A percentile compares a stretch with the other conserved stretches of the same genome.
Evolutionary conservation across 30 jellyfish, hydroid and myxozoan genomes (phyloP).

Genomic region (Aurelia sp.): DNA sequence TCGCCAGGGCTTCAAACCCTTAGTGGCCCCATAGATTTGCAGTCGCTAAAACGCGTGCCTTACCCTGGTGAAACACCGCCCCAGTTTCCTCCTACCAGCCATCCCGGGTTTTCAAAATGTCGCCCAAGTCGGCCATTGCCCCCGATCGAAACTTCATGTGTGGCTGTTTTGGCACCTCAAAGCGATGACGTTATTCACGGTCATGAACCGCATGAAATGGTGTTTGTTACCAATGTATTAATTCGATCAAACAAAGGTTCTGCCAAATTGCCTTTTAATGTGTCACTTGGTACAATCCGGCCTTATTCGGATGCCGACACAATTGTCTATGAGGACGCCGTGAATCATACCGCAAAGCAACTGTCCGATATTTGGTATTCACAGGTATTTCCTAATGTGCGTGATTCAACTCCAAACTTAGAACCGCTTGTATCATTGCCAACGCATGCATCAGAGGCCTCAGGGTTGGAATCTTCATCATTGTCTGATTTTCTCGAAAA

Average conservation of each 20-base stretch:
- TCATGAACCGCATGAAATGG: background rate
- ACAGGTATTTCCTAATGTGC: background rate
- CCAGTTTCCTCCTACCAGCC: background rate
- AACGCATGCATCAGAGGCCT: too few relatives aligned
- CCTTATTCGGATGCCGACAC: background rate
- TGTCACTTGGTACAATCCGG: background rate
- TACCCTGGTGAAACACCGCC: too few relatives aligned
- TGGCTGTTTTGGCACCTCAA: background rate
- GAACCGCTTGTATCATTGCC: too few relatives aligned
- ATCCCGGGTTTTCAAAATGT: slow-evolving; percentile 5
- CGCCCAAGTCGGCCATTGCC: slow-evolving; percentile 51
- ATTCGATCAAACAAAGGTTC: background rate
- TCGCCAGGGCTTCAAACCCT: too few relatives aligned
- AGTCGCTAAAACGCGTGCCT: too few relatives aligned
- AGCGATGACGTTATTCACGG: background rate
- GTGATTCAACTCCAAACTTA: background rate
- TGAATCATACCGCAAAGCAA: background rate
- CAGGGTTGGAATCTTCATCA: background rate
- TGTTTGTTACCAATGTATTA: background rate
- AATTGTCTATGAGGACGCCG: background rate
- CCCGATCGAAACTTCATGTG: background rate
- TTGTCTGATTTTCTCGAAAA: slow-evolving; percentile 2
- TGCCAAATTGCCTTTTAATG: background rate
- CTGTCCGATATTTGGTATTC: background rate
- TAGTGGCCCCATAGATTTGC: too few relatives aligned